Base-by-base conservation (phyloP, 2,888 invertebrate genomes). In the Mycogona germanica region DNA sequence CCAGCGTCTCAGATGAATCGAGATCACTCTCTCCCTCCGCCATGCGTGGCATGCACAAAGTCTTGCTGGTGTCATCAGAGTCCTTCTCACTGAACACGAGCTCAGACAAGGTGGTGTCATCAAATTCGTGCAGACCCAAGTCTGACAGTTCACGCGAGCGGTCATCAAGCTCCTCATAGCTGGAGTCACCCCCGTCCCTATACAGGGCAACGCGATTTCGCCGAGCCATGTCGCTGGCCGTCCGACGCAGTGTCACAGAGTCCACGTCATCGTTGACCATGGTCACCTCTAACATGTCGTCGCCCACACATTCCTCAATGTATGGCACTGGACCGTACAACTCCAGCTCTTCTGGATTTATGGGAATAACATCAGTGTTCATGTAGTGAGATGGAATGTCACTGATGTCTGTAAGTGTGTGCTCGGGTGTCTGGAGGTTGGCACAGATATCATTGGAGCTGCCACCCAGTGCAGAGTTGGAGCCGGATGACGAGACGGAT, bases 341-440 rank as follows among this genome's bases (percentile, higher is more conserved):
- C 30, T 47, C 47, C 21, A 40, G 26, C 19, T 37, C 51, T 19
- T 38, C 26, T 19, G 21, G 25, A 2, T 35, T 37, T 19, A 47
- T 29, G 23, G 49, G 49, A 49, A 35, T 37, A n/a, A 30, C 21
- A 44, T 51, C 44, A 19, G 19, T 19, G 38, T 51, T 51, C 29
- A 35, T 40, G 28, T 53, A 53, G 28, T 53, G 38, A 21, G 53
- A 53, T 17, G 53, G 53, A 37, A 53, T 53, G 30, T 53, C 53
- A 38, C 53, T 53, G 28, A 53, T 53, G 32, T 53, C 53, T 5
- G 53, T 53, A 12, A 53, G 30, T 2, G 53, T 53, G 23, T 53
- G 53, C 19, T 53, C 53, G 2, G 52, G 52, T 14, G 52, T 51
- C 26, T 51, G 52, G 45, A 44, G 29, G 35, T 30, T 44, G 32